Conservation (phyloP, 2,888 invertebrate species). For the Morinoia aosen region DNA sequence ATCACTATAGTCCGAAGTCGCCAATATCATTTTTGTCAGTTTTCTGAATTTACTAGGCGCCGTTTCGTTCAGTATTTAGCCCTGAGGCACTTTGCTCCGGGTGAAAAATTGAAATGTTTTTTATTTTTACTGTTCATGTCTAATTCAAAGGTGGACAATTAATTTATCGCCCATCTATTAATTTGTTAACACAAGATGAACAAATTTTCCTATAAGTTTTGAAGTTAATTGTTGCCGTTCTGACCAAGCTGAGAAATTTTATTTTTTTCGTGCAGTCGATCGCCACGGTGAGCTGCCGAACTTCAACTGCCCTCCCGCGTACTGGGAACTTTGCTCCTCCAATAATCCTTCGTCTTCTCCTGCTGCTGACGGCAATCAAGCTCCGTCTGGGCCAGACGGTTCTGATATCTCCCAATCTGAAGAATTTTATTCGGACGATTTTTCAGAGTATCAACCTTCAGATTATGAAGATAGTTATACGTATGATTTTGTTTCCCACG, state of each 20-base stretch:
- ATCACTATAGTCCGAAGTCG: too few relatives aligned
- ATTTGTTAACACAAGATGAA: neutral
- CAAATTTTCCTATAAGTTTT: neutral
- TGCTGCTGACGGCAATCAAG: neutral
- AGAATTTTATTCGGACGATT: neutral
- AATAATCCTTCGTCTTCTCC: neutral
- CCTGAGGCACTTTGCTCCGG: too few relatives aligned
- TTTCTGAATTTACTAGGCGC: neutral
- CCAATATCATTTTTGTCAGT: neutral
- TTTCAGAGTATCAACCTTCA: neutral
- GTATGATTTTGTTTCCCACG: neutral
- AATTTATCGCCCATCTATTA: neutral
- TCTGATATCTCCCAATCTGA: neutral
- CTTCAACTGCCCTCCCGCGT: constrained; percentile 35
- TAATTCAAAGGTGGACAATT: too few relatives aligned
- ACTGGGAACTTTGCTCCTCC: constrained; percentile 44
- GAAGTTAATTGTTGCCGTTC: neutral
- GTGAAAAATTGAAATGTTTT: too few relatives aligned
- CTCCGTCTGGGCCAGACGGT: neutral
- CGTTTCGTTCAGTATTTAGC: neutral
- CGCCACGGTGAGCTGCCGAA: constrained; percentile 5
- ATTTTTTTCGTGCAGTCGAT: constrained; percentile 25
- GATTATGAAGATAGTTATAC: neutral
- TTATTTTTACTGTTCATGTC: too few relatives aligned
- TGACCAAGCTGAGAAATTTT: neutral